These are phyloP conservation scores for Drosophila quinaria DNA, from an alignment of 2,888 invertebrate genomes.

Conservation along the genomic window DNA sequence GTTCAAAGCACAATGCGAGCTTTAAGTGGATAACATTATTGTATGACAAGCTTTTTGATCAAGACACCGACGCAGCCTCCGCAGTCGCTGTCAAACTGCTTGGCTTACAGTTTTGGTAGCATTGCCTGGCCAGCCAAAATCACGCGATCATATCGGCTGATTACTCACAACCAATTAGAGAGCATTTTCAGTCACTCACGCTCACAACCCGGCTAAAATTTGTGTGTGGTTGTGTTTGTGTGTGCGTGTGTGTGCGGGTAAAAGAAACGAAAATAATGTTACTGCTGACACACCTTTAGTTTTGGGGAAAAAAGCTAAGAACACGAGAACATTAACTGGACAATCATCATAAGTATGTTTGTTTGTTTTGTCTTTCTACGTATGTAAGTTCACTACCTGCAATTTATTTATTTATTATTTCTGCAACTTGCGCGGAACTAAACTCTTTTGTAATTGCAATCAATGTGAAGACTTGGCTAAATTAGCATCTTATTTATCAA, in stretches of 20 bases:
- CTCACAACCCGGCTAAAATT: conserved; percentile 30
- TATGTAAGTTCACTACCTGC: not conserved
- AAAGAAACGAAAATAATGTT: conserved; percentile 43
- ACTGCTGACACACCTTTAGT: conserved; percentile 48
- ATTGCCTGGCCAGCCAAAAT: conserved; percentile 49
- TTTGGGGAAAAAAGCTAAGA: conserved; percentile 7
- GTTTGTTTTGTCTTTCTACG: not conserved
- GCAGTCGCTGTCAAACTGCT: conserved; percentile 8
- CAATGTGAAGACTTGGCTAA: not conserved
- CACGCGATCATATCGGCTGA: conserved; percentile 77
- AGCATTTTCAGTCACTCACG: conserved; percentile 35
- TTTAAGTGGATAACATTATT: conserved; percentile 17
- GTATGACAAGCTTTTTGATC: conserved; percentile 1
- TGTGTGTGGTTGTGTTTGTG: conserved; percentile 15
- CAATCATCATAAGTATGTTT: conserved; percentile 20
- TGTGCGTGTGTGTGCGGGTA: conserved; percentile 17
- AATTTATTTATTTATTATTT: conserved; percentile 11
- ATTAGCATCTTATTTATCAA: not conserved
- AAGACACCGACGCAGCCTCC: conserved; percentile 26
- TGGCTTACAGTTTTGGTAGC: conserved; percentile 52
- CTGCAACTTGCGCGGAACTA: conserved; percentile 5
- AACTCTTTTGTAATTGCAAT: no score
- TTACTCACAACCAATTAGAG: conserved; percentile 70
- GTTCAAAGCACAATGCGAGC: conserved; percentile 17
- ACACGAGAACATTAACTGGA: conserved; percentile 16